A percentile compares a stretch with the other conserved stretches of the same genome.
phyloP scores from a whole-genome alignment of 2,113 vertebrate genomes.

The Heterotilapia buettikoferi region DNA sequence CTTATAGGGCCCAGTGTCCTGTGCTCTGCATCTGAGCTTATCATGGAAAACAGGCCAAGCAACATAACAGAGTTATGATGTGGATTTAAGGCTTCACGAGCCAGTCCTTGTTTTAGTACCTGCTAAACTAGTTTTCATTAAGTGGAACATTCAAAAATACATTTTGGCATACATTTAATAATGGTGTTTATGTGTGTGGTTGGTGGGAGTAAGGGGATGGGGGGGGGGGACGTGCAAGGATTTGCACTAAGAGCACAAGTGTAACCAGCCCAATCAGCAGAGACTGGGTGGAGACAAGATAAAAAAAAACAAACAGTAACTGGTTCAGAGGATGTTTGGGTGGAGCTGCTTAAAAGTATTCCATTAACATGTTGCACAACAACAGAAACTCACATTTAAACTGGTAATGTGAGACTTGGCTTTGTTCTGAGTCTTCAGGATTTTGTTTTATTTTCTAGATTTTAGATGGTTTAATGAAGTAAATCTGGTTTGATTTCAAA shows the following conservation, averaged over 20 bases:
- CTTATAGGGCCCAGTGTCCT: neutral
- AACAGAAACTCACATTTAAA: neutral
- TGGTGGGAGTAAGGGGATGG: neutral
- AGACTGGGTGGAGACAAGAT: neutral
- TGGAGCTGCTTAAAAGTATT: neutral
- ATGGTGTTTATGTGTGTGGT: neutral
- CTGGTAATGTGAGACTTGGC: neutral
- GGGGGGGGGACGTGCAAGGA: neutral
- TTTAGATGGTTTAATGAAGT: neutral
- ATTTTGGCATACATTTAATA: neutral
- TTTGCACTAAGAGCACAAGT: neutral
- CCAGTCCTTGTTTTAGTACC: neutral
- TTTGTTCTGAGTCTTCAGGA: neutral
- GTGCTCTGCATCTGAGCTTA: neutral
- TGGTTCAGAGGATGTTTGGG: neutral
- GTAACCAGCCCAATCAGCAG: neutral
- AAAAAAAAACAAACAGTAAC: neutral
- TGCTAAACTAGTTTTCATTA: neutral
- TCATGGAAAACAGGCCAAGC: neutral
- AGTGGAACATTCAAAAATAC: neutral
- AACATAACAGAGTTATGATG: neutral
- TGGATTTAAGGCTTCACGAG: neutral
- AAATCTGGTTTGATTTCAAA: neutral
- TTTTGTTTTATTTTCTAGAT: neutral
- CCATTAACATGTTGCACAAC: neutral